phyloP scores from a whole-genome alignment of 2,797 vertebrate species.

The Pelochelys cantorii region DNA sequence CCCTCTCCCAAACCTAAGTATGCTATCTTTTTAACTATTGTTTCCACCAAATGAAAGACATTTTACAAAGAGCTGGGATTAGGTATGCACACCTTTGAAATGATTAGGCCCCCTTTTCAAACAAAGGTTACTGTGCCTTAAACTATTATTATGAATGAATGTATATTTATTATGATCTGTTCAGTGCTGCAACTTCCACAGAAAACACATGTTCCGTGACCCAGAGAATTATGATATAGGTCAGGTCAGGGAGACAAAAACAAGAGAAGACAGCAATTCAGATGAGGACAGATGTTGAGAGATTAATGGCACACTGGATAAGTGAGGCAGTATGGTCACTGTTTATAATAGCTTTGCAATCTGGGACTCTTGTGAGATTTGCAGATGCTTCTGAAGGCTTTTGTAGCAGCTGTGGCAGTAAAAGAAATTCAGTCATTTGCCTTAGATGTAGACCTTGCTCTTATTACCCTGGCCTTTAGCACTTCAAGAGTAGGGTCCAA shows the following conservation, averaged over 20 bases:
- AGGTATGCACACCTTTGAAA: neutral
- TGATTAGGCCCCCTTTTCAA: neutral
- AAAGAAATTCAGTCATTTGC: neutral
- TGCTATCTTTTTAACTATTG: neutral
- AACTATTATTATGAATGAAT: neutral
- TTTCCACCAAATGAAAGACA: too few species aligned
- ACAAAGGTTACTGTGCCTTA: neutral
- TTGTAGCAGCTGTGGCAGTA: neutral
- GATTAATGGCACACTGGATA: neutral
- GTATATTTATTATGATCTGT: neutral
- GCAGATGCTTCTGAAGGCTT: neutral
- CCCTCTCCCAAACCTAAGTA: neutral
- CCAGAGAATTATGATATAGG: neutral
- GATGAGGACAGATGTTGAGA: neutral
- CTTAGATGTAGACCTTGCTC: neutral
- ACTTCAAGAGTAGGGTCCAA: neutral
- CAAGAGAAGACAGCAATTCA: neutral
- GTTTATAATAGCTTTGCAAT: neutral
- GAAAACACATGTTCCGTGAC: neutral
- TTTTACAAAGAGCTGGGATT: neutral
- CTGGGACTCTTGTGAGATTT: neutral
- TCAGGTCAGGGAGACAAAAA: neutral
- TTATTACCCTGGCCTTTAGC: neutral
- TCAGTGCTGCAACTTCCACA: neutral
- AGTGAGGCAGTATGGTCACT: neutral